These are phyloP conservation scores for Lemur catta DNA, from an alignment of 2,797 vertebrate species.

Conservation along the genomic window DNA sequence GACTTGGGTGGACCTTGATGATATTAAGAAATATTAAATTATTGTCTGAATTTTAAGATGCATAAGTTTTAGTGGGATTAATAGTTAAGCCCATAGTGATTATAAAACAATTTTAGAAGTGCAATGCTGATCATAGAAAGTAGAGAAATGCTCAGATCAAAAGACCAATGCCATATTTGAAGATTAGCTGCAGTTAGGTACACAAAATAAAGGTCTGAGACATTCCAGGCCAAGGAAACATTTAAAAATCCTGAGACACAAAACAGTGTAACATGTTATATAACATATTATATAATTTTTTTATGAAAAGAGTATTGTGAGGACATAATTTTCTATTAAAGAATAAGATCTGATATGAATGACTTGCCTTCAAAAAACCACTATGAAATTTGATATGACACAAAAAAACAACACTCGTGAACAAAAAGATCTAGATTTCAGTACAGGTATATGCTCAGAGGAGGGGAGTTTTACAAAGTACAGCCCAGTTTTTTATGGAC, in stretches of 20 bases:
- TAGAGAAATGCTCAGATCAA: neutral
- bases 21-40: neutral
- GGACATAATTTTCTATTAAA: neutral
- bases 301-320: neutral
- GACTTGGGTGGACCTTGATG: neutral
- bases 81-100: neutral
- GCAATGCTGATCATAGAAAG: neutral
- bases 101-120: neutral
- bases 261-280: neutral
- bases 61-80: neutral
- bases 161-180: neutral
- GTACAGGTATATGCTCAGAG: neutral
- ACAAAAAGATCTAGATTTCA: neutral
- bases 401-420: neutral
- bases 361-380: neutral
- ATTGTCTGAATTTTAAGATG: neutral
- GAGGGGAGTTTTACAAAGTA: neutral
- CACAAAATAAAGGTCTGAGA: neutral
- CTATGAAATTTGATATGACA: neutral
- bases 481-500: neutral
- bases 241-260: neutral
- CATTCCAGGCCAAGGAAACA: neutral
- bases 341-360: neutral
- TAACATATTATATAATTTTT: neutral
- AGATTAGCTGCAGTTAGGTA: neutral